Evolutionary conservation across 2,113 vertebrate genomes (phyloP).

Genomic region (Corvus cornix): DNA sequence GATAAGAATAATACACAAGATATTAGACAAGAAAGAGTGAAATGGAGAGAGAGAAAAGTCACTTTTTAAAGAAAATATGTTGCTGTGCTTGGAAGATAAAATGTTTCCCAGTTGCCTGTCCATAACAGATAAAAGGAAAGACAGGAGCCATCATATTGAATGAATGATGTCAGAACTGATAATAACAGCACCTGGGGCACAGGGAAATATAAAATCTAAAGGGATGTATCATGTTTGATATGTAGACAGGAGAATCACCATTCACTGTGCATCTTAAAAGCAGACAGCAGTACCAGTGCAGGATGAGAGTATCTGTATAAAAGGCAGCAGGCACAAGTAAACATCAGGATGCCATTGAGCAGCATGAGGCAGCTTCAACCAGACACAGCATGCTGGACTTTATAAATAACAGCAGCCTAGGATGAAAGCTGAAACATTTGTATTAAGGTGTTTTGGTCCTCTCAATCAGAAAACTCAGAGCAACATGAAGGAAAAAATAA

Average conservation of each 20-base stretch:
- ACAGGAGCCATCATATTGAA: slow-evolving; percentile 33
- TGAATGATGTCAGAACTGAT: slow-evolving; percentile 38
- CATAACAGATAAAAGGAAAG: slow-evolving; percentile 56
- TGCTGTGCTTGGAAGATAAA: slow-evolving; percentile 43
- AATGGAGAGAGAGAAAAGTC: background rate
- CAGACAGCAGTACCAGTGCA: background rate
- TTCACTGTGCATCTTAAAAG: slow-evolving; percentile 7
- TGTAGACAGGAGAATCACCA: slow-evolving; percentile 16
- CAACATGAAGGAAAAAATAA: background rate
- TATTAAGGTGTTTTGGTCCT: background rate
- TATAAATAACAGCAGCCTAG: background rate
- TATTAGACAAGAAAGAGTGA: background rate
- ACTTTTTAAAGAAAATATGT: slow-evolving; percentile 29
- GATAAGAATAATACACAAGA: background rate
- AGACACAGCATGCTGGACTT: background rate
- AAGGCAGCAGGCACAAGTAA: background rate
- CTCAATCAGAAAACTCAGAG: background rate
- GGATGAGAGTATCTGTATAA: background rate
- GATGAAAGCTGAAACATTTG: background rate
- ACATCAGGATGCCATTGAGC: background rate
- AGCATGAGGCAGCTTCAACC: background rate
- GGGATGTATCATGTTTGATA: slow-evolving; percentile 32
- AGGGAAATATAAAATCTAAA: slow-evolving; percentile 38
- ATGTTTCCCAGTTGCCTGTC: slow-evolving; percentile 48
- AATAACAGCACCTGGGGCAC: slow-evolving; percentile 22